phyloP scores from a whole-genome alignment of 2,797 vertebrate species.

The Decapterus maruadsi region DNA sequence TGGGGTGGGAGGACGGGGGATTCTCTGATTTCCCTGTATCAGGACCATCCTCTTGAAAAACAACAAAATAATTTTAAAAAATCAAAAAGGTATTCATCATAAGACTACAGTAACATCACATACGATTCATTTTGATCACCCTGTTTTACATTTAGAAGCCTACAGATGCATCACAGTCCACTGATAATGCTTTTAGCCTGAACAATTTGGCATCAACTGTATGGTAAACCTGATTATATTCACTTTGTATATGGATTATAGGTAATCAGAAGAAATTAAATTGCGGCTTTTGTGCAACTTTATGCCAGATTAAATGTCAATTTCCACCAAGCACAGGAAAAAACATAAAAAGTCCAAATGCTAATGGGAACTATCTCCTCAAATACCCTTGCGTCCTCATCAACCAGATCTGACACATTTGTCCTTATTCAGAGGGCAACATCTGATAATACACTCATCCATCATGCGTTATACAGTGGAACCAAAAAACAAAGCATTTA shows the following conservation, averaged over 20 bases:
- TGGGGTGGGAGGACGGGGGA: constrained; percentile 41
- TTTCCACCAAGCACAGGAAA: constrained; percentile 25
- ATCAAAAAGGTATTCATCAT: constrained; percentile 27
- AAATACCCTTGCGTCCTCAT: constrained; percentile 18
- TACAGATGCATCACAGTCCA: constrained; percentile 36
- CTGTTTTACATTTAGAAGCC: constrained; percentile 64
- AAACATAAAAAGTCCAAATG: constrained; percentile 33
- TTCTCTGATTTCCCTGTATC: constrained; percentile 54
- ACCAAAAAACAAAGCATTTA: constrained; percentile 50
- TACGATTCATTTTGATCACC: constrained; percentile 56
- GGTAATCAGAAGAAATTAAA: constrained; percentile 44
- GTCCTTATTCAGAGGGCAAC: constrained; percentile 41
- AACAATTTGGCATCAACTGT: constrained; percentile 43
- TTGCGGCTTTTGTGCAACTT: constrained; percentile 17
- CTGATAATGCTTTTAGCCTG: constrained; percentile 25
- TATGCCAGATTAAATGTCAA: constrained; percentile 43
- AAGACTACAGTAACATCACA: constrained; percentile 70
- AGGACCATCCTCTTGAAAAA: constrained; percentile 49
- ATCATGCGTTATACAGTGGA: constrained; percentile 39
- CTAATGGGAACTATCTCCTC: constrained; percentile 34
- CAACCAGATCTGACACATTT: constrained; percentile 28
- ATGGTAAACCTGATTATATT: constrained; percentile 56
- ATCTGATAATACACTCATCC: constrained; percentile 46
- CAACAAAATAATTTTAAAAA: not conserved
- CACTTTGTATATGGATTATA: constrained; percentile 33